Evolutionary conservation across 2,888 invertebrate genomes (phyloP).

Genomic region (Cheiracanthium punctorium): DNA sequence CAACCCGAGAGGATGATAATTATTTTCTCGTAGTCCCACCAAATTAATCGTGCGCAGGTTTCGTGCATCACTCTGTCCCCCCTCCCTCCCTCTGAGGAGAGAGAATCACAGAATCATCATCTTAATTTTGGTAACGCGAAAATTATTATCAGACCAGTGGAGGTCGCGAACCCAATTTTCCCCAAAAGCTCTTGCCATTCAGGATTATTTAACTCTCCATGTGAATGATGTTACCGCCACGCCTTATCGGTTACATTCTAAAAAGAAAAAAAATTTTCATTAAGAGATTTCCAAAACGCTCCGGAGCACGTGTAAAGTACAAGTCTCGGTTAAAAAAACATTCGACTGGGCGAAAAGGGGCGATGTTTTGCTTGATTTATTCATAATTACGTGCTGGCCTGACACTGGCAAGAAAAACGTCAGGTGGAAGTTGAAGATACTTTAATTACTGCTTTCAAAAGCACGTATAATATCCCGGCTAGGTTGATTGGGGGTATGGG

Average conservation of each 20-base stretch:
- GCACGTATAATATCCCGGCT: no score
- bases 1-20: neutral
- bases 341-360: neutral
- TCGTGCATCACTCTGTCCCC: neutral
- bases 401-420: neutral
- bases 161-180: conserved; percentile 66
- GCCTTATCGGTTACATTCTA: conserved; percentile 12
- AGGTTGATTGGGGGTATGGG: no score
- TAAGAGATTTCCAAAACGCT: neutral
- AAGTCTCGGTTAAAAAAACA: no score
- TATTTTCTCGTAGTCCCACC: neutral
- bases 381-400: neutral
- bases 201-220: conserved; percentile 20
- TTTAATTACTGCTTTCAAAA: neutral
- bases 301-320: neutral
- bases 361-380: neutral
- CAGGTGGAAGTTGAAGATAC: neutral
- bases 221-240: conserved; percentile 23
- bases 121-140: conserved; percentile 20
- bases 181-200: conserved; percentile 34
- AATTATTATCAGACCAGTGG: conserved; percentile 19
- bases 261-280: neutral
- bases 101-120: conserved; percentile 14
- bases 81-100: neutral
- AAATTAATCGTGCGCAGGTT: neutral